Evolutionary conservation across 2,797 vertebrate species (phyloP).

Genomic region (Pangasius sanitwongsei): DNA sequence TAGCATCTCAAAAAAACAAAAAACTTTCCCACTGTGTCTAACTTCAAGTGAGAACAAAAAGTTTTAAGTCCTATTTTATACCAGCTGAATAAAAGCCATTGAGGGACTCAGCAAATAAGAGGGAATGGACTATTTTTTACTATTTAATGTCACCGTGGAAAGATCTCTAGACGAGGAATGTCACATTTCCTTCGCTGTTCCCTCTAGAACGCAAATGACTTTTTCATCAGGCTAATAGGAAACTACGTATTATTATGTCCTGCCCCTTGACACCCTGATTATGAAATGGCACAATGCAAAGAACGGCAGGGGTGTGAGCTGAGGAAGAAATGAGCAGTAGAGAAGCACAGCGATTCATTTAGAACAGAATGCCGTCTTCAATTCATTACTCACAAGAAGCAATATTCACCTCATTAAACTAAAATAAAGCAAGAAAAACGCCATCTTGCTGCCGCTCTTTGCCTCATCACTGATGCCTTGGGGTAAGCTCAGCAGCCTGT

Average conservation of each 20-base stretch:
- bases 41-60: constrained; percentile 33
- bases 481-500: constrained; percentile 47
- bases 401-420: constrained; percentile 67
- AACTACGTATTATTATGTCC: constrained; percentile 63
- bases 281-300: constrained; percentile 59
- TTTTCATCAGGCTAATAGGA: constrained; percentile 64
- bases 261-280: constrained; percentile 59
- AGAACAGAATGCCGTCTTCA: constrained; percentile 58
- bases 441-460: constrained; percentile 52
- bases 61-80: constrained; percentile 36
- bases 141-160: constrained; percentile 49
- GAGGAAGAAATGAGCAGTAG: constrained; percentile 47
- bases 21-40: neutral
- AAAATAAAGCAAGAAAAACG: constrained; percentile 54
- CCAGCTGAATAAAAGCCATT: constrained; percentile 38
- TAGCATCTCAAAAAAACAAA: neutral
- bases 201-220: constrained; percentile 53
- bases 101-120: constrained; percentile 51
- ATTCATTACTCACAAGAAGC: constrained; percentile 65
- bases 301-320: constrained; percentile 41
- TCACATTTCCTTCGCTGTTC: constrained; percentile 40
- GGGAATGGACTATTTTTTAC: constrained; percentile 56
- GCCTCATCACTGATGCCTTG: constrained; percentile 50
- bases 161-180: constrained; percentile 42
- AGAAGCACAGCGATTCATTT: constrained; percentile 60